Conservation (phyloP, 2,888 invertebrate species). For the Tipula helvola region DNA sequence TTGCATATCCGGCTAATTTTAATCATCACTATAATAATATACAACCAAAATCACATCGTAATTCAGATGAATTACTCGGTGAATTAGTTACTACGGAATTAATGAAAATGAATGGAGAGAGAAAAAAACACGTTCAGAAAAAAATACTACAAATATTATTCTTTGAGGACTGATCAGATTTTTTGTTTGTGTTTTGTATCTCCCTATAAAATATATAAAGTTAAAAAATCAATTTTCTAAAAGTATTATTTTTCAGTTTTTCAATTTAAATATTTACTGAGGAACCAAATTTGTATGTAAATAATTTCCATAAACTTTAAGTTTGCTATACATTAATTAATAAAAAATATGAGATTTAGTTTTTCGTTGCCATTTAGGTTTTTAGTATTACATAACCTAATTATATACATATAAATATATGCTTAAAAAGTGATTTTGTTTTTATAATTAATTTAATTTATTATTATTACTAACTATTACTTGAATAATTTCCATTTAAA, state of each 20-base stretch:
- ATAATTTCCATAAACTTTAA: background rate
- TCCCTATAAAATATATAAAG: background rate
- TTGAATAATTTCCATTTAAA: background rate
- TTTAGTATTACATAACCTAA: background rate
- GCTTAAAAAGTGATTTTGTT: slow-evolving; percentile 4
- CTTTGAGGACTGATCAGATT: slow-evolving; percentile 29
- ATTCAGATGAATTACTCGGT: slow-evolving; percentile 33
- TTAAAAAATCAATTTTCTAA: background rate
- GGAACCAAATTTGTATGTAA: background rate
- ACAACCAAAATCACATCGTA: slow-evolving; percentile 17
- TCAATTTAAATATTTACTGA: background rate
- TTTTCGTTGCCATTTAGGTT: background rate
- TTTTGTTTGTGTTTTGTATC: background rate
- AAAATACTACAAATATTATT: slow-evolving; percentile 34
- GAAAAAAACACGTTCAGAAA: slow-evolving; percentile 32
- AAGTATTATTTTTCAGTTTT: background rate
- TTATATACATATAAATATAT: background rate
- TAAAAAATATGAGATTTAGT: background rate
- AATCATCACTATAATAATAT: slow-evolving; percentile 8
- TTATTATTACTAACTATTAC: background rate
- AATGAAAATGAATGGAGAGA: slow-evolving; percentile 33
- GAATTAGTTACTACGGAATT: slow-evolving; percentile 34
- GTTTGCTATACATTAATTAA: background rate
- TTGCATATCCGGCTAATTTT: background rate
- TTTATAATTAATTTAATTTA: background rate